These are phyloP conservation scores for Camponotus pennsylvanicus DNA, from an alignment of 1,140 invertebrate species.

Conservation along the genomic window DNA sequence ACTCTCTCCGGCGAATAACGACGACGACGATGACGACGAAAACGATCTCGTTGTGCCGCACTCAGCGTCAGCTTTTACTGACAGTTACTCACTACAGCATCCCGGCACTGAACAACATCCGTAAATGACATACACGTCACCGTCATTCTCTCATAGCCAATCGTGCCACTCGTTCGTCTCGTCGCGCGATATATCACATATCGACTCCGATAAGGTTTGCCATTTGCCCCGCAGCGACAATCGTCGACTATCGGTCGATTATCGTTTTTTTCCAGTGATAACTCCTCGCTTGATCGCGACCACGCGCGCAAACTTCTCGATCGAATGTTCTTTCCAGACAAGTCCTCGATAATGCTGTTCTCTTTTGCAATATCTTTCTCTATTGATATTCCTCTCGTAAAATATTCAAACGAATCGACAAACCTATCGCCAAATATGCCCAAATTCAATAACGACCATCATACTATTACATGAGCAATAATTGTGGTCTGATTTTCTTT, in stretches of 20 bases:
- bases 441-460: neutral
- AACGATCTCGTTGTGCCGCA: slow-evolving; percentile 44
- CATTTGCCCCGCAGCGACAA: slow-evolving; percentile 27
- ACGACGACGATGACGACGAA: slow-evolving; percentile 42
- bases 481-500: neutral
- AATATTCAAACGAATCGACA: slow-evolving; percentile 36
- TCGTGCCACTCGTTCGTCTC: slow-evolving; percentile 24
- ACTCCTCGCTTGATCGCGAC: neutral
- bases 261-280: slow-evolving; percentile 20
- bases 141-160: slow-evolving; percentile 54
- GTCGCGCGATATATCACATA: slow-evolving; percentile 11
- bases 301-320: neutral
- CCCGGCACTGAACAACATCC: slow-evolving; percentile 46
- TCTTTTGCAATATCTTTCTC: neutral
- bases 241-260: slow-evolving; percentile 22
- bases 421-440: neutral
- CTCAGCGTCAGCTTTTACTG: slow-evolving; percentile 53
- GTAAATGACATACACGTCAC: slow-evolving; percentile 42
- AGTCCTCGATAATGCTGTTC: neutral
- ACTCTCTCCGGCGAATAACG: slow-evolving; percentile 16
- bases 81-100: slow-evolving; percentile 59
- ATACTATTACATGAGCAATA: neutral
- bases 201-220: slow-evolving; percentile 27
- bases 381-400: neutral
- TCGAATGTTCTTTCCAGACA: slow-evolving; percentile 5